Conservation (phyloP, 2,797 vertebrate species). For the Masticophis lateralis region DNA sequence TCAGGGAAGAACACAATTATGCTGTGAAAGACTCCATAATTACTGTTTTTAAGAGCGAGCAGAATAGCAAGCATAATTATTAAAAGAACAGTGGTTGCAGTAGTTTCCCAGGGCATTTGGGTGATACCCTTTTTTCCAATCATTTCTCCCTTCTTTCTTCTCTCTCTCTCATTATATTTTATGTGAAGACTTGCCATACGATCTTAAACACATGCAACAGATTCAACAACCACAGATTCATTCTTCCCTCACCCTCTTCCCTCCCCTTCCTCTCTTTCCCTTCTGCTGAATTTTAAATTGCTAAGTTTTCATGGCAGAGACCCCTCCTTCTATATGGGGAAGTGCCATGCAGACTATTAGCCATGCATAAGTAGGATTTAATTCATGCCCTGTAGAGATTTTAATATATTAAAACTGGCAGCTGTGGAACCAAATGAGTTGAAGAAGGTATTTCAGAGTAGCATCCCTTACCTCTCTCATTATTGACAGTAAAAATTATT, state of each 20-base stretch:
- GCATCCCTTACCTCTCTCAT: not conserved
- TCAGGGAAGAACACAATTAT: not conserved
- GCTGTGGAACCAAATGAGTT: not conserved
- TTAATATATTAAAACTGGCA: not conserved
- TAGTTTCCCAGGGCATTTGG: not conserved
- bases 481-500: not conserved
- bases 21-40: not conserved
- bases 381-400: not conserved
- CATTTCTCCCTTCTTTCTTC: not conserved
- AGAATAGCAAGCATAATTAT: not conserved
- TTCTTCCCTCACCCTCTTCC: not conserved
- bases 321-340: not conserved
- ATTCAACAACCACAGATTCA: not conserved
- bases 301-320: not conserved
- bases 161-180: not conserved
- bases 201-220: not conserved
- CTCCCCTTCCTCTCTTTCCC: not conserved
- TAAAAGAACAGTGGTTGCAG: not conserved
- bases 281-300: not conserved
- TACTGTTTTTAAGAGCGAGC: not conserved
- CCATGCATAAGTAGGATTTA: not conserved
- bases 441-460: not conserved
- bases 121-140: not conserved
- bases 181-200: not conserved
- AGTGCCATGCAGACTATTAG: not conserved